Conservation (phyloP, 2,113 vertebrate species). For the Urocolius indicus region DNA sequence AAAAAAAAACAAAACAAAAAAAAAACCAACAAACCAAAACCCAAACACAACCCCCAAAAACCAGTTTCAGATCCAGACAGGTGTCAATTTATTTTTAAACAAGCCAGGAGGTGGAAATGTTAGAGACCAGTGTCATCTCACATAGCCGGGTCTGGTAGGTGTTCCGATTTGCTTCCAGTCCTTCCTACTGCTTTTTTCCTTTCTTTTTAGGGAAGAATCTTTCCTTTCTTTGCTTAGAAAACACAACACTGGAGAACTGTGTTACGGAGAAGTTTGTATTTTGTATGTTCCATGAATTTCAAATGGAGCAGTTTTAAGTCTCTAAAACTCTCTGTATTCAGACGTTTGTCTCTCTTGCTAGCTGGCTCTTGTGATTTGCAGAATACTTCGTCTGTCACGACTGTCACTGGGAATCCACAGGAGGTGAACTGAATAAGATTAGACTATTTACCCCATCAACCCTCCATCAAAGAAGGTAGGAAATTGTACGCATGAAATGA, state of each 20-base stretch:
- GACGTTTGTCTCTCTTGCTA: slow-evolving; percentile 20
- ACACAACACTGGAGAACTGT: not conserved
- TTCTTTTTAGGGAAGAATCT: not conserved
- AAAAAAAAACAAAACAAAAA: not conserved
- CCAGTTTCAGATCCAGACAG: not conserved
- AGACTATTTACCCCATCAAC: slow-evolving; percentile 82
- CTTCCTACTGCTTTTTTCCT: not conserved
- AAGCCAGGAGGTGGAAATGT: not conserved
- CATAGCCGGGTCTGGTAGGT: not conserved
- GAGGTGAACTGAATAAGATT: slow-evolving; percentile 82
- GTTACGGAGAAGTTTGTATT: not conserved
- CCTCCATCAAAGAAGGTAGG: slow-evolving; percentile 79
- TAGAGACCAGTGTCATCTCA: not conserved
- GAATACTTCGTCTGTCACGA: slow-evolving; percentile 76
- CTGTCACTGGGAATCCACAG: slow-evolving; percentile 74
- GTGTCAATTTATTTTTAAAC: not conserved
- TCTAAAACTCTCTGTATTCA: slow-evolving; percentile 32
- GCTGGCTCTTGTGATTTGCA: slow-evolving; percentile 74
- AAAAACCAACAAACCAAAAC: not conserved
- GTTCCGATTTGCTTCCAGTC: not conserved
- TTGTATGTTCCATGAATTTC: not conserved
- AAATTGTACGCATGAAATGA: slow-evolving; percentile 74
- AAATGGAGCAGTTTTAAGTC: not conserved
- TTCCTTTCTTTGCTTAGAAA: not conserved
- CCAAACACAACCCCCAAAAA: too few species aligned